Base-by-base conservation (phyloP, 1,140 invertebrate species). In the Hermetia illucens region DNA sequence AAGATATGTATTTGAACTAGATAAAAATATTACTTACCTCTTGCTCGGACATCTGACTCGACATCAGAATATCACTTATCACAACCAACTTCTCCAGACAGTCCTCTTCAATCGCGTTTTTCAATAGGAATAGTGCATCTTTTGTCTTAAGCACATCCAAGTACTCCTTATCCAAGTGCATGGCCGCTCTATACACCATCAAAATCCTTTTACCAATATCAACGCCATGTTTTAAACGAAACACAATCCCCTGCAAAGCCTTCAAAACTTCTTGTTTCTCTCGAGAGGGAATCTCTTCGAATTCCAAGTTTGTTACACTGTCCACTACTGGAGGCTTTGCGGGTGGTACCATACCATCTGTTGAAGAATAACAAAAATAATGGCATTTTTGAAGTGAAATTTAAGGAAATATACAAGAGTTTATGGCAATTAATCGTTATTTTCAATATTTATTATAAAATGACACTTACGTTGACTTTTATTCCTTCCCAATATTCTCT, bases 71-170 rank as follows among this genome's bases (percentile, higher is more conserved):
- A 47, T 74, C 71, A 40, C 61, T 63, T 8, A 72, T 66, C n/a
- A 72, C 63, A 35, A 72, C 57, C 12, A 74, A 49, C 41, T 71
- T 73, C 41, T 70, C 64, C 21, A 61, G 46, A 35, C 61, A 66
- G 45, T 69, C 61, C 25, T 64, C 63, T 22, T 61, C 58, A n/a
- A 71, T 53, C 8, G 69, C 60, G 35, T 66, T 65, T 43, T 68
- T 65, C 6, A 77, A 47, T 36, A 75, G 56, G 35, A 61, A 51
- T 16, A 63, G 54, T 0, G 68, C 62, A 52, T 75, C 63, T 35
- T 62, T 62, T 16, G 64, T 57, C 1, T 59, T 52, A 21, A 74
- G 41, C 24, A 76, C 51, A 24, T 65, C 58, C 36, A 68, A 46
- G 50, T 75, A 76, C 25, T 62, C 63, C 44, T 64, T 68, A 22